Base-by-base conservation (phyloP, 2,888 invertebrate species). In the Lathronympha strigana region DNA sequence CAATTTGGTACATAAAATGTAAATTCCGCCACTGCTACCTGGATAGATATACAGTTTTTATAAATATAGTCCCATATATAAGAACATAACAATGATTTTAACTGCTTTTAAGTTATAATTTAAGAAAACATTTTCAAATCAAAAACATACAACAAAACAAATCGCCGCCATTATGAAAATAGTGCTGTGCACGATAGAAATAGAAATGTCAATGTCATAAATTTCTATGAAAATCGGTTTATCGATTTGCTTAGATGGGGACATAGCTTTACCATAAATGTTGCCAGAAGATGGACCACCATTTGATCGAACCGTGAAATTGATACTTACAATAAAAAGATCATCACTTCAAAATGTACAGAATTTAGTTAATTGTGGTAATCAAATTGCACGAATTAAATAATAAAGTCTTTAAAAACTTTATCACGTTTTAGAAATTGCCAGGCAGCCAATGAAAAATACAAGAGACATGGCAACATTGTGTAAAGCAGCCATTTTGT, bases 401-500 rank as follows among this genome's bases (percentile, higher is more conserved):
- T 6, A 25, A 25, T 25, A 4, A 4, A 25, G 3, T 25, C 6
- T 25, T 25, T 3, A 25, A 25, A 25, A 4, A 25, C 3, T 25
- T 25, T 4, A 3, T 4, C 6, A 6, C 6, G 25, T 25, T 25
- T 4, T 25, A 4, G 3, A 3, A 3, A 17, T 2, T 17, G 8
- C n/a, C 15, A 17, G 4, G 40, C 43, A 43, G 43, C 19, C 9
- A 49, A 31, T 31, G 36, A 45, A 15, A 53, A 53, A n/a, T 47
- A 31, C 47, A 47, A 47, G 60, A 13, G 4, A 11, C 17, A 63
- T 76, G 68, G 82, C 80, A 88, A 83, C 82, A 83, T 80, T 73
- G 74, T 82, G 85, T 88, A 88, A 90, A 86, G 88, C 85, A 84
- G 91, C 90, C 91, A 92, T 92, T 91, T 92, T 92, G 90, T 91